A percentile compares a stretch with the other conserved stretches of the same genome.
Evolutionary conservation across 2,797 vertebrate species (phyloP).

Genomic region (Neostethus bicornis): DNA sequence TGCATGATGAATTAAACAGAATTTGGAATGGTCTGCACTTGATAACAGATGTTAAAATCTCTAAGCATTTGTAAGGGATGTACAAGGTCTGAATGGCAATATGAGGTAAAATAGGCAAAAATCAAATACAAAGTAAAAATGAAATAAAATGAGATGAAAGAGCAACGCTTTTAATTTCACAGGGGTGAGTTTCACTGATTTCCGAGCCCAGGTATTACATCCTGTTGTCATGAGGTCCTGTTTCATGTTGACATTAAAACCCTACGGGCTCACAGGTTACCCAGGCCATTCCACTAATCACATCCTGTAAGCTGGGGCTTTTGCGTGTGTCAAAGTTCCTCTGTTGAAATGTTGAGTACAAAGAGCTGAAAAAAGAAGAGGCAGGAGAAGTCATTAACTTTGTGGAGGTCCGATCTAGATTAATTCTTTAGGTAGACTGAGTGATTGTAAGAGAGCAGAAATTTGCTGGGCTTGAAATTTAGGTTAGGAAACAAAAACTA

Average conservation of each 20-base stretch:
- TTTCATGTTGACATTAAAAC: slow-evolving; percentile 19
- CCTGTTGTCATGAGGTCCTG: slow-evolving; percentile 30
- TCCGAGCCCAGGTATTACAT: slow-evolving; percentile 12
- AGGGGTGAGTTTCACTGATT: slow-evolving; percentile 20
- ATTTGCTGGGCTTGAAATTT: slow-evolving; percentile 25
- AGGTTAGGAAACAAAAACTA: slow-evolving; percentile 16
- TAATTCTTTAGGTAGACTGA: slow-evolving; percentile 28
- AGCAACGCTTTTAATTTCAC: slow-evolving; percentile 23
- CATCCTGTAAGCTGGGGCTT: slow-evolving; percentile 51
- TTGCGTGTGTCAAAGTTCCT: slow-evolving; percentile 52
- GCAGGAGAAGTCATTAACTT: slow-evolving; percentile 71
- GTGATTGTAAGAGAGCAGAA: slow-evolving; percentile 10
- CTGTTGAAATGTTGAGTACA: slow-evolving; percentile 41
- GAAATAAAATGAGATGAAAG: slow-evolving; percentile 22
- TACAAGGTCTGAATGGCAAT: slow-evolving; percentile 30
- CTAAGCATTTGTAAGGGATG: slow-evolving; percentile 35
- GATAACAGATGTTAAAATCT: slow-evolving; percentile 60
- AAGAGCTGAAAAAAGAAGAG: slow-evolving; percentile 30
- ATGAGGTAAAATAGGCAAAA: slow-evolving; percentile 8
- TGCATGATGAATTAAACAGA: slow-evolving; percentile 23
- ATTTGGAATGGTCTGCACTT: slow-evolving; percentile 36
- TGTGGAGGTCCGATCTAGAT: slow-evolving; percentile 49
- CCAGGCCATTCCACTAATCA: slow-evolving; percentile 54
- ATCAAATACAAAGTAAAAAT: slow-evolving; percentile 1
- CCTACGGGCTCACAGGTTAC: slow-evolving; percentile 39